A percentile compares a stretch with the other conserved stretches of the same genome.
Conservation (phyloP, 2,797 vertebrate species). For the Acanthurus tractus region DNA sequence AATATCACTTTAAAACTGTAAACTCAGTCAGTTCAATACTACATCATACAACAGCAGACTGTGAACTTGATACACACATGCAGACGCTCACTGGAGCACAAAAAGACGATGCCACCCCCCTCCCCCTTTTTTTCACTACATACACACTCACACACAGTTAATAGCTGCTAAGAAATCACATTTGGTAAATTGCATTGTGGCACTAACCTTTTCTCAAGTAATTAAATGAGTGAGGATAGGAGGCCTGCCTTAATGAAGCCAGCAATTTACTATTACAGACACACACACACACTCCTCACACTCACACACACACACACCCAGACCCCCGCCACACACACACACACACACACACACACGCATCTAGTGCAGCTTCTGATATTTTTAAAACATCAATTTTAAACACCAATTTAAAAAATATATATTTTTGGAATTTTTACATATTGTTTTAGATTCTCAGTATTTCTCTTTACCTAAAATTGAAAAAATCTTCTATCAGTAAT, state of each 20-base stretch:
- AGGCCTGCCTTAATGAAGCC: conserved; percentile 70
- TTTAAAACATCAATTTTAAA: too few species aligned
- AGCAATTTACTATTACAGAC: conserved; percentile 58
- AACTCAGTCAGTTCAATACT: too few species aligned
- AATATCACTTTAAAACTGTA: too few species aligned
- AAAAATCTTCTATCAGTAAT: too few species aligned
- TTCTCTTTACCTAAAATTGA: too few species aligned
- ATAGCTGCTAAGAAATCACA: conserved; percentile 75
- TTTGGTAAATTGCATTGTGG: conserved; percentile 76
- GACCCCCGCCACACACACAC: too few species aligned
- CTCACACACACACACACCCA: not conserved
- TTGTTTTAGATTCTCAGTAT: too few species aligned
- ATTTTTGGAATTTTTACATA: too few species aligned
- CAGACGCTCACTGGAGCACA: conserved; percentile 5
- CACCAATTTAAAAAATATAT: too few species aligned
- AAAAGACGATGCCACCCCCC: not conserved
- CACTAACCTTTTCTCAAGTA: conserved; percentile 76
- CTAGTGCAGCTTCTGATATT: not conserved
- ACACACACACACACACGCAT: conserved; percentile 24
- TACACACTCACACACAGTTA: conserved; percentile 53
- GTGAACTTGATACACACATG: conserved; percentile 15
- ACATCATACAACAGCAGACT: not conserved
- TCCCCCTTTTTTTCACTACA: conserved; percentile 9
- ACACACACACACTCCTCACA: not conserved
- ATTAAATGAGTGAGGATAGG: conserved; percentile 72